Conservation (phyloP, 2,113 vertebrate species). For the Malurus cyaneus region DNA sequence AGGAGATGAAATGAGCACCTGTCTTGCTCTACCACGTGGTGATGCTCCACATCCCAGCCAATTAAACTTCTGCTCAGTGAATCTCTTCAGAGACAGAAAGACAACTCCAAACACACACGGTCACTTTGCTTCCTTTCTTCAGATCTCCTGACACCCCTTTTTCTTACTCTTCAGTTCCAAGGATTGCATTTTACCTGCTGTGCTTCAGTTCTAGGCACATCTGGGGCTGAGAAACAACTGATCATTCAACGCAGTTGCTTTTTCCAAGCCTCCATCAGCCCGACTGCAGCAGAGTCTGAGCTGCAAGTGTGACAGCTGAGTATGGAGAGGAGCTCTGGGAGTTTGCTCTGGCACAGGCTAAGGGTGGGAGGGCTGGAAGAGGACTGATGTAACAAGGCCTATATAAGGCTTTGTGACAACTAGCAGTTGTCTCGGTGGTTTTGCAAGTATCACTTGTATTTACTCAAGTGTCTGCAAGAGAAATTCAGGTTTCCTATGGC, state of each 20-base stretch:
- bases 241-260: background rate
- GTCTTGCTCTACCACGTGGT: background rate
- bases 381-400: background rate
- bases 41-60: background rate
- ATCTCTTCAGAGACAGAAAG: background rate
- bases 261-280: background rate
- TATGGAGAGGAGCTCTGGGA: background rate
- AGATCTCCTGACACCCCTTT: background rate
- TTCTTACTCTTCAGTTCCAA: background rate
- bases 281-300: background rate
- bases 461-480: constrained; percentile 2
- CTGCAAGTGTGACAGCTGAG: background rate
- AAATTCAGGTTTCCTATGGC: constrained; percentile 4
- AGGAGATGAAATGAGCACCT: background rate
- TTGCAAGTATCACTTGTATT: constrained; percentile 31
- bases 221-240: accelerated
- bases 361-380: constrained; percentile 1
- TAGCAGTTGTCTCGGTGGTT: constrained; percentile 20
- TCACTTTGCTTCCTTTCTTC: background rate
- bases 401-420: constrained; percentile 6
- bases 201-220: background rate
- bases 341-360: background rate
- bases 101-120: background rate
- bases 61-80: background rate
- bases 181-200: background rate